phyloP scores from a whole-genome alignment of 2,888 invertebrate species.

The Pegoplata infirma region DNA sequence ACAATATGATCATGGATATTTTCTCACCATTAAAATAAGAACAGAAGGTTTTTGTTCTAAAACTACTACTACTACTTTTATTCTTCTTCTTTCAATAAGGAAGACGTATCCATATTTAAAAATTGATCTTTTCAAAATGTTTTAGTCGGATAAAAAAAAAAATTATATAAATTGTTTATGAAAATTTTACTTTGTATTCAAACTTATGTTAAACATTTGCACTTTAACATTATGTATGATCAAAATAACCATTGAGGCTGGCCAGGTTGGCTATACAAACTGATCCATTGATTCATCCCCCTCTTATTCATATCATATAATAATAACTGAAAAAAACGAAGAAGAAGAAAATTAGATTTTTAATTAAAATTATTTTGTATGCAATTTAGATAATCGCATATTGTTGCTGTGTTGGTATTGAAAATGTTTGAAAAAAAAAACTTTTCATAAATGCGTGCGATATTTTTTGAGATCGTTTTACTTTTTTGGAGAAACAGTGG shows the following conservation, averaged over 20 bases:
- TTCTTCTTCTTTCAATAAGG: background rate
- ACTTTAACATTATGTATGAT: conserved; percentile 46
- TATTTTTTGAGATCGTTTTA: conserved; percentile 38
- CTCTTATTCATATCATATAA: background rate
- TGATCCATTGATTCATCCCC: conserved; percentile 4
- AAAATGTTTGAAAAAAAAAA: conserved; percentile 52
- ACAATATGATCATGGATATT: background rate
- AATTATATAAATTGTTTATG: conserved; percentile 19
- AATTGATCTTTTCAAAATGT: background rate
- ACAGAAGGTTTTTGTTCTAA: background rate
- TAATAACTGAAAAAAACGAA: conserved; percentile 30
- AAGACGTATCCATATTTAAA: background rate
- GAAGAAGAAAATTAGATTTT: conserved; percentile 76
- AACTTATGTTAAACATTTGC: conserved; percentile 63
- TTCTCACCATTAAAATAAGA: background rate
- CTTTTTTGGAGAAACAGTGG: conserved; percentile 31
- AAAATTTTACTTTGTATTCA: conserved; percentile 25
- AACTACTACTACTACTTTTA: background rate
- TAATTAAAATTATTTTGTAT: conserved; percentile 79
- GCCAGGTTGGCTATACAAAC: background rate
- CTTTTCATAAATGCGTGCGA: conserved; percentile 49
- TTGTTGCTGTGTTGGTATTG: conserved; percentile 35
- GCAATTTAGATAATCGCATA: conserved; percentile 78
- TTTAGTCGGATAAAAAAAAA: background rate
- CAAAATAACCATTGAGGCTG: background rate